Base-by-base conservation (phyloP, 2,888 invertebrate species). In the Coelinius sp. region DNA sequence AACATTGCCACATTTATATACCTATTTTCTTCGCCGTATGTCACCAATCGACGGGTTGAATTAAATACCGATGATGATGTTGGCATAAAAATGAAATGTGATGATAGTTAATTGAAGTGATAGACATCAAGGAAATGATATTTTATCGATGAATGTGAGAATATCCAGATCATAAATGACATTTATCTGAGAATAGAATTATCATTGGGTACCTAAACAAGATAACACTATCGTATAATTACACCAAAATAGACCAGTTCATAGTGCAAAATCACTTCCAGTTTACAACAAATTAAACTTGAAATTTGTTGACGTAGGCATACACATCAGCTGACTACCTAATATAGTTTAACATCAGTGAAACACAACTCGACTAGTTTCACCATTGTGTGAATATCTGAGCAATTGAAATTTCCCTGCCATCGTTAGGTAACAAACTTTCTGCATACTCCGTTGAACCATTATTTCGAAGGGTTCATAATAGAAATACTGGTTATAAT, bases 231-330 rank as follows among this genome's bases (percentile, higher is more conserved):
- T 59, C 20, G 6, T 17, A 14, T 68, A 63, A 67, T 63, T 63
- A 17, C 22, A 38, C 56, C 41, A 62, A 38, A 71, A 71, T 53
- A 59, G 4, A 41, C n/a, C 12, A 8, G 7, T 24, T 6, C 22
- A 35, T 44, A 24, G 56, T 35, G 14, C 20, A 63, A 52, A 68
- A 71, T 71, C 63, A 63, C 53, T 68, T 41, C 44, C 41, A 66
- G 68, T 72, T 72, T 64, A 41, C 66, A 72, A 44, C 46, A 44
- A 72, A 68, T 72, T 68, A 49, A 72, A 72, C 72, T 72, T 52
- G 38, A 22, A 68, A 68, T 68, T 72, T 44, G 44, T 72, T 72
- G 64, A 72, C 72, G 63, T 68, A 53, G 63, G 49, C 63, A n/a
- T n/a, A n/a, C n/a, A n/a, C n/a, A n/a, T n/a, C n/a, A 44, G 68